A percentile compares a stretch with the other conserved stretches of the same genome.
Evolutionary conservation across 2,888 invertebrate genomes (phyloP).

Genomic region (Biston stratarius): DNA sequence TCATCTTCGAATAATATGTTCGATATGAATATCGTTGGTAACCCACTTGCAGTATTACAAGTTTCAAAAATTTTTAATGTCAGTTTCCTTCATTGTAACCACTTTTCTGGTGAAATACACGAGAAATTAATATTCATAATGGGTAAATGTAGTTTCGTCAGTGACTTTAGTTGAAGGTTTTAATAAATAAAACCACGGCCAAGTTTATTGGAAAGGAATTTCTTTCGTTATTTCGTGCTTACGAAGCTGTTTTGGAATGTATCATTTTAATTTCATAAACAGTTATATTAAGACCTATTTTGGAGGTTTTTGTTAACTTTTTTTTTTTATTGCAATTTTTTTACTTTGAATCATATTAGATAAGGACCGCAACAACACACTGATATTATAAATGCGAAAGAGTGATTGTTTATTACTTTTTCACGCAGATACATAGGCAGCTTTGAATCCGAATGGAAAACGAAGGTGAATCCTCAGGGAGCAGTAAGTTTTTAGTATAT

Average conservation of each 20-base stretch:
- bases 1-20: slow-evolving; percentile 63
- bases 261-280: neutral
- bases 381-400: no score
- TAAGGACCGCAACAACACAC: no score
- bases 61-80: slow-evolving; percentile 72
- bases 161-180: slow-evolving; percentile 26
- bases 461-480: no score
- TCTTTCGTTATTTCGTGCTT: no score
- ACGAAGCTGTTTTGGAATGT: neutral
- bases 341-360: no score
- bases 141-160: slow-evolving; percentile 39
- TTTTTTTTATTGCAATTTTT: no score
- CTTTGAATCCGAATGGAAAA: no score
- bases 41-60: slow-evolving; percentile 57
- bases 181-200: neutral
- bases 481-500: no score
- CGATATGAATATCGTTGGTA: slow-evolving; percentile 66
- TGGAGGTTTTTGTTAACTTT: no score
- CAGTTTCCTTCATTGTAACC: slow-evolving; percentile 65
- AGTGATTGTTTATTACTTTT: no score
- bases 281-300: neutral
- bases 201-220: neutral
- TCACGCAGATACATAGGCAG: no score
- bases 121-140: slow-evolving; percentile 58
- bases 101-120: slow-evolving; percentile 61